Evolutionary conservation across 2,888 invertebrate genomes (phyloP).

Genomic region (Ischnus inquisitorius): DNA sequence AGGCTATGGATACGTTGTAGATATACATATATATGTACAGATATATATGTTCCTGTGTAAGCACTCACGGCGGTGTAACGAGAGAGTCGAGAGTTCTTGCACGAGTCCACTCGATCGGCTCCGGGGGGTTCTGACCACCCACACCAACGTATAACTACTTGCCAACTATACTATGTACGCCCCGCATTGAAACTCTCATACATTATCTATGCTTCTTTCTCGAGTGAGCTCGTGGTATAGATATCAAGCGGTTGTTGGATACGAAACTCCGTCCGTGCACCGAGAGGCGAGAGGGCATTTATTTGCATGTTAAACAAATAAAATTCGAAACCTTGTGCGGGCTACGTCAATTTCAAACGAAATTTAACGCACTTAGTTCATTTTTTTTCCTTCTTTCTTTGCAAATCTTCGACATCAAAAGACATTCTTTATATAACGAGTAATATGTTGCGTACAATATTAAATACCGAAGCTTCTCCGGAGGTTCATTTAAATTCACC

Average conservation of each 20-base stretch:
- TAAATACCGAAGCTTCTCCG: neutral
- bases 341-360: neutral
- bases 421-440: neutral
- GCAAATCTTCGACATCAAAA: neutral
- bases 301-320: neutral
- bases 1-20: constrained; percentile 14
- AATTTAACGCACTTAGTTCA: neutral
- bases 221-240: neutral
- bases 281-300: neutral
- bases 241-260: neutral
- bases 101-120: constrained; percentile 48
- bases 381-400: neutral
- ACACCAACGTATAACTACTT: constrained; percentile 33
- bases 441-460: constrained; percentile 14
- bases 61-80: constrained; percentile 8
- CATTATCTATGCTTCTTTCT: neutral
- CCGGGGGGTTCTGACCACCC: constrained; percentile 41
- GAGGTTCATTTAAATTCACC: constrained; percentile 27
- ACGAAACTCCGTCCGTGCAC: neutral
- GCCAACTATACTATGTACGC: constrained; percentile 18
- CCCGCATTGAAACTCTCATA: constrained; percentile 8
- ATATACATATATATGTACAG: constrained; percentile 12
- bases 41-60: neutral
- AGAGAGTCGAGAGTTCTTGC: constrained; percentile 38
- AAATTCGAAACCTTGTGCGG: neutral